Evolutionary conservation across 2,888 invertebrate species (phyloP).

Genomic region (Theretra japonica): DNA sequence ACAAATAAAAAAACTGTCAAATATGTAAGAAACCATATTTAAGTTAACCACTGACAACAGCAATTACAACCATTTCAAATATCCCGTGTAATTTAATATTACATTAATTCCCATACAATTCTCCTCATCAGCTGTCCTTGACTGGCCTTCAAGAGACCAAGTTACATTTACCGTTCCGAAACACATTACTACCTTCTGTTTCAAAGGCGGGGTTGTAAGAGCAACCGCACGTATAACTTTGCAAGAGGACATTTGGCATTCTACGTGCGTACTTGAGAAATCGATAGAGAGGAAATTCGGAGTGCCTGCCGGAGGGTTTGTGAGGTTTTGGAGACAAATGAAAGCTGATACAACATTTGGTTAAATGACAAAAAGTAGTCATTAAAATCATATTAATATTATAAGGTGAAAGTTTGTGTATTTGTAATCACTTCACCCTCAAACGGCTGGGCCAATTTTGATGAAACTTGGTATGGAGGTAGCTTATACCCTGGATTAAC

Average conservation of each 20-base stretch:
- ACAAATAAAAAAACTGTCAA: too few species aligned
- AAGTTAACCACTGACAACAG: too few species aligned
- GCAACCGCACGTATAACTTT: not conserved
- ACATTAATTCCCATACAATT: not conserved
- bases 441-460: too few species aligned
- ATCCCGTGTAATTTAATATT: not conserved
- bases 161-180: not conserved
- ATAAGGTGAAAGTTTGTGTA: too few species aligned
- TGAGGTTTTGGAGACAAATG: slow-evolving; percentile 1
- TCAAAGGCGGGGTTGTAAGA: not conserved
- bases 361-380: too few species aligned
- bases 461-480: too few species aligned
- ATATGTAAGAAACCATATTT: not conserved
- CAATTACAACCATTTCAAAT: not conserved
- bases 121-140: slow-evolving; percentile 52
- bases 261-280: slow-evolving; percentile 58
- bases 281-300: slow-evolving; percentile 66
- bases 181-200: not conserved
- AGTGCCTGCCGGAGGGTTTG: slow-evolving; percentile 38
- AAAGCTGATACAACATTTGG: not conserved
- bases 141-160: slow-evolving; percentile 46
- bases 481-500: too few species aligned
- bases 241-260: slow-evolving; percentile 58
- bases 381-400: too few species aligned
- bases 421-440: too few species aligned